These are phyloP conservation scores for Perdita meconis DNA, from an alignment of 2,888 invertebrate genomes.

Conservation along the genomic window DNA sequence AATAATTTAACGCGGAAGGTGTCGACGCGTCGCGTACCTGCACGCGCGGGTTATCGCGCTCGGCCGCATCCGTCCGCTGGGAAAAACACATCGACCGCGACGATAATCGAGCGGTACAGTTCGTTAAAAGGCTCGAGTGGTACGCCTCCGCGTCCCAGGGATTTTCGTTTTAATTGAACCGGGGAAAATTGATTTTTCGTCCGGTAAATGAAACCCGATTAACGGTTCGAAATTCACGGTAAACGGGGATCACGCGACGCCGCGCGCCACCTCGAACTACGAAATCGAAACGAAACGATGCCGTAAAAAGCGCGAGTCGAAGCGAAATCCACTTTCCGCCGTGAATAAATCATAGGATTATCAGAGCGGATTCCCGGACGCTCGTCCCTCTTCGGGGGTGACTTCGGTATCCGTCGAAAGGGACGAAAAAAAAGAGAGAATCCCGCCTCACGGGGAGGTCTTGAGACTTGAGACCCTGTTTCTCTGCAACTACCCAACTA, in stretches of 20 bases:
- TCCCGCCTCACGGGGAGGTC: not conserved
- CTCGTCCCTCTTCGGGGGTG: not conserved
- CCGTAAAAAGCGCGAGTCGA: slow-evolving; percentile 42
- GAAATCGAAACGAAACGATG: slow-evolving; percentile 23
- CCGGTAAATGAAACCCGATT: slow-evolving; percentile 1
- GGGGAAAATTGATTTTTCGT: not conserved
- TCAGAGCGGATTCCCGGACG: slow-evolving; percentile 22
- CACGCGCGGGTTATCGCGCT: not conserved
- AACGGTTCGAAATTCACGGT: not conserved
- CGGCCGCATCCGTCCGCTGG: slow-evolving; percentile 1
- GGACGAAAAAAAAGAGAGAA: slow-evolving; percentile 3
- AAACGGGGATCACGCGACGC: not conserved
- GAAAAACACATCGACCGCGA: not conserved
- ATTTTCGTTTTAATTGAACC: not conserved
- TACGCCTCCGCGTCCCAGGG: no score
- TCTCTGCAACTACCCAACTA: slow-evolving; percentile 10
- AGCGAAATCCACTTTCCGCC: slow-evolving; percentile 43
- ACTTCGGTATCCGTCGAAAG: not conserved
- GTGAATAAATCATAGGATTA: slow-evolving; percentile 53
- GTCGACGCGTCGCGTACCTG: not conserved
- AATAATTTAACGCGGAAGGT: slow-evolving; percentile 1
- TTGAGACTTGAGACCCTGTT: not conserved
- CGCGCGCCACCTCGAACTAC: not conserved
- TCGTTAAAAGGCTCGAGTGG: not conserved
- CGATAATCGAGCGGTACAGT: slow-evolving; percentile 44